Evolutionary conservation across 2,797 vertebrate species (phyloP), one percentile per base, ranked within the genome.

Genomic region (Pelodytes ibericus): DNA sequence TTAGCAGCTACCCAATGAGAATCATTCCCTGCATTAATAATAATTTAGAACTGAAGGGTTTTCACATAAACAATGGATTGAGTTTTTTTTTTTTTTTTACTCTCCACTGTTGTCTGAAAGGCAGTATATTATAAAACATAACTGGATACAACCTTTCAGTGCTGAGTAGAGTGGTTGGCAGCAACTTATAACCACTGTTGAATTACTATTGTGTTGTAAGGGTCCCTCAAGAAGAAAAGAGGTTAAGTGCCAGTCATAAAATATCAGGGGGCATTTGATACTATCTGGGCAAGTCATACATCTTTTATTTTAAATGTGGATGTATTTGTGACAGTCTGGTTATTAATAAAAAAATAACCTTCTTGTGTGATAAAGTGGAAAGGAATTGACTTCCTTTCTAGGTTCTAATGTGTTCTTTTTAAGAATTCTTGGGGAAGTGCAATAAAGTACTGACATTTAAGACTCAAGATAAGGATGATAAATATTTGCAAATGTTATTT

Each of bases 401-500:
- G 25, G 16, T 11, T 36, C 3, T 30, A 53, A 36, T 53, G 41
- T 36, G 44, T n/a, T 20, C 5, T 25, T 47, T 27, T 9, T 30
- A 60, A 29, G 2, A 30, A 61, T 60, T 62, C 57, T 71, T 47
- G 29, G 59, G 59, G 61, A n/a, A 36, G 5, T 26, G 41, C 29
- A 72, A 72, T 72, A 53, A 63, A 72, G 26, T 44, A 51, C n/a
- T 33, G 70, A 63, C 70, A 72, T 31, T 51, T 51, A 60, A 36
- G 22, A 53, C 1, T 3, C 11, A 18, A 72, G 59, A 72, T 72
- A 72, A 72, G 61, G 36, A 63, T 72, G 71, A 63, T 41, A 49
- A 62, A 63, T 72, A 47, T 51, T 20, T 36, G 47, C 57, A 61
- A 62, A 72, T 36, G 29, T 18, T 63, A 33, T 72, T 62, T 63